Evolutionary conservation across 2,113 vertebrate species (phyloP), one percentile per base, ranked within the genome.

Genomic region (Labeo catla): DNA sequence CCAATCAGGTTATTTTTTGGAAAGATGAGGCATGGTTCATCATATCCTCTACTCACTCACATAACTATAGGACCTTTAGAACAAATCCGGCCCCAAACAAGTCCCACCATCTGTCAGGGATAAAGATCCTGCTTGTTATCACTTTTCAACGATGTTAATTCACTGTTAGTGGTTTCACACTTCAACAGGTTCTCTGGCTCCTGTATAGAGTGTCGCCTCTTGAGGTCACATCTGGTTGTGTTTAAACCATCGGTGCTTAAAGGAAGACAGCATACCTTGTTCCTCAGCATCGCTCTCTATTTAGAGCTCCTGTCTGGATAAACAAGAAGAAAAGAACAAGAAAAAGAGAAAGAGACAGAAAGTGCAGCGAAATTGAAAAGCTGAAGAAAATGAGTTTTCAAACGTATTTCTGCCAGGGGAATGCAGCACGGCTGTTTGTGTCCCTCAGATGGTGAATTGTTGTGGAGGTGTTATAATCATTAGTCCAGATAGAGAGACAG

Each of bases 341-440:
- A 59, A 43, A 70, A 72, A 19, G 83, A 50, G 52, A 36, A 12
- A 36, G 2, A n/a, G 49, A 63, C 36, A 84, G 66, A 87, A 86
- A n/a, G 52, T 63, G 83, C 84, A 73, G 79, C 76, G 81, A 90
- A 91, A 91, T 90, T 89, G 88, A 91, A 91, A 90, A 89, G 87
- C 89, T 86, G 87, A 87, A 89, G 89, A 91, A 91, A 91, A 91
- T 91, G 84, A 91, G 91, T 90, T 91, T 90, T 90, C 84, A 90
- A 91, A 89, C 84, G 89, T 90, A 90, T 89, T 90, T 86, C 84
- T 88, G 79, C 86, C 76, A 82, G 74, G 76, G 89, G 87, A 87
- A 86, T 57, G 82, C 84, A 84, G 84, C 49, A 52, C 72, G 84
- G 78, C 88, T 88, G 84, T 89, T 90, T 87, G 84, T 86, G 87